Evolutionary conservation across 1,140 invertebrate species (phyloP).

Genomic region (Drosophila trapezifrons): DNA sequence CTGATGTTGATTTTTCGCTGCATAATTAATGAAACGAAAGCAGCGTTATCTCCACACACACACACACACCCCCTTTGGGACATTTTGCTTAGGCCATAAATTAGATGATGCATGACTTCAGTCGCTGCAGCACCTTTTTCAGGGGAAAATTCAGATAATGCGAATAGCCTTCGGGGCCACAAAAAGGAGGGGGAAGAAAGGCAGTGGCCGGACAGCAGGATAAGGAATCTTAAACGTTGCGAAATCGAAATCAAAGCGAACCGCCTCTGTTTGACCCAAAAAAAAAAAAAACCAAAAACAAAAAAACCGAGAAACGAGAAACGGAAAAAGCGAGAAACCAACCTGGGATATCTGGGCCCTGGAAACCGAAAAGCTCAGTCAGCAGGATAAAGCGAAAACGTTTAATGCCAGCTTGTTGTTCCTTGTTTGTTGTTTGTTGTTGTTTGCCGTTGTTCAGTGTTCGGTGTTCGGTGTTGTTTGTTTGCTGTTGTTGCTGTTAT

Average conservation of each 20-base stretch:
- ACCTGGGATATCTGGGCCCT: constrained; percentile 19
- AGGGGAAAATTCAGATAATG: constrained; percentile 45
- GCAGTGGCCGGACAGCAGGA: neutral
- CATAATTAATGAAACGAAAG: constrained; percentile 76
- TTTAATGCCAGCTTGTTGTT: constrained; percentile 55
- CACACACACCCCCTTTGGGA: constrained; percentile 2
- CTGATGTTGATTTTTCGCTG: constrained; percentile 59
- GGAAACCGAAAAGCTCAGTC: constrained; percentile 56
- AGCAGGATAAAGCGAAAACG: constrained; percentile 73
- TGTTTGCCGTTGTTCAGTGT: constrained; percentile 17
- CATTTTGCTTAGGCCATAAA: constrained; percentile 39
- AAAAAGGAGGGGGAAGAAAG: no score
- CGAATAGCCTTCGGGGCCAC: constrained; percentile 16
- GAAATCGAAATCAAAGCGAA: constrained; percentile 48
- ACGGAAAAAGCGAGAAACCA: constrained; percentile 12
- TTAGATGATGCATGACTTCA: constrained; percentile 48
- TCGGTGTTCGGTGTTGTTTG: constrained; percentile 14
- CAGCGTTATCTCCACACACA: constrained; percentile 8
- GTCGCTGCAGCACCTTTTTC: neutral
- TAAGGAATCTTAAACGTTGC: constrained; percentile 22
- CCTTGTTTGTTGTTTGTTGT: constrained; percentile 35
- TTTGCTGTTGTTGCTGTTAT: constrained; percentile 15
- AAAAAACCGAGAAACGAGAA: neutral
- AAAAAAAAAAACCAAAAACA: neutral
- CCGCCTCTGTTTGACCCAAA: constrained; percentile 27